A percentile compares a stretch with the other conserved stretches of the same genome.
Conservation (phyloP, 2,113 vertebrate species). For the Etheostoma cragini region DNA sequence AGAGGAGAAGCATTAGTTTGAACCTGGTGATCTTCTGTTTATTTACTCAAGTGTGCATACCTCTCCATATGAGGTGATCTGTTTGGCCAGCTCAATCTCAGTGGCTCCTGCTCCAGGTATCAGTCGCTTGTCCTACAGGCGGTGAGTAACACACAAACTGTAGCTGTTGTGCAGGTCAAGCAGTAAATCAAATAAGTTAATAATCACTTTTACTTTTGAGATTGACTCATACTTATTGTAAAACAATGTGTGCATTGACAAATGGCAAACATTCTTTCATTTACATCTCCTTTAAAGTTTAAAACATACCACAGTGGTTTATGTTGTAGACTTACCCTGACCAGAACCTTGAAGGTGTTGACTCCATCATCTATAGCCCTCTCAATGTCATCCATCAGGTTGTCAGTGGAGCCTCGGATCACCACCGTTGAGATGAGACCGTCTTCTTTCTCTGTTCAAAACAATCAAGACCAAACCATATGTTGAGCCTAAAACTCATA, state of each 20-base stretch:
- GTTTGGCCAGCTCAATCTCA: conserved; percentile 96
- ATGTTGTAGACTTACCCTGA: conserved; percentile 84
- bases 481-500: background rate
- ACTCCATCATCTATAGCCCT: conserved; percentile 96
- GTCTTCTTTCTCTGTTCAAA: conserved; percentile 92
- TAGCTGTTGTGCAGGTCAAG: background rate
- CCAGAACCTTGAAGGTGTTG: conserved; percentile 98
- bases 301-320: background rate
- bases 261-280: background rate
- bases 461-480: background rate
- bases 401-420: conserved; percentile 96
- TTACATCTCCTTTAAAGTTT: background rate
- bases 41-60: conserved; percentile 71
- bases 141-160: conserved; percentile 4
- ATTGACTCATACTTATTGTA: background rate
- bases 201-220: background rate
- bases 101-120: conserved; percentile 95
- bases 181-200: background rate
- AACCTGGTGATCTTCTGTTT: background rate
- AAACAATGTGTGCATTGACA: background rate
- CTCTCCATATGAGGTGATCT: conserved; percentile 95
- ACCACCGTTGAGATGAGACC: conserved; percentile 94
- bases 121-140: conserved; percentile 91
- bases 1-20: background rate
- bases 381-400: conserved; percentile 98